Evolutionary conservation across 35 echinoderm and acorn worm genomes (phyloP).

Genomic region (Ophioderma brevispina): DNA sequence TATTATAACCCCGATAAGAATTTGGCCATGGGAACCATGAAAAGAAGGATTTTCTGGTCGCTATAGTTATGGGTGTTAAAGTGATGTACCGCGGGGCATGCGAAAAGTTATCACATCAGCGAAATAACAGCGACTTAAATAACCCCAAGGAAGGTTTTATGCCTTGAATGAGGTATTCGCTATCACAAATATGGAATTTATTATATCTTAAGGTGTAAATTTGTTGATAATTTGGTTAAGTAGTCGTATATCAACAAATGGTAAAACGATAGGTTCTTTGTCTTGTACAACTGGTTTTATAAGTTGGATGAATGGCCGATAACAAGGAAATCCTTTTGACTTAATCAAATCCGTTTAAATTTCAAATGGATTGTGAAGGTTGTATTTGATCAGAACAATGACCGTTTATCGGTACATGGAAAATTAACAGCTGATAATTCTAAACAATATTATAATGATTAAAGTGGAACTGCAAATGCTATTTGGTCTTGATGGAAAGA

Average conservation of each 20-base stretch:
- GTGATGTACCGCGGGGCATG: neutral
- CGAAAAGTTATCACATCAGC: neutral
- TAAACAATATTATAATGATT: too few relatives aligned
- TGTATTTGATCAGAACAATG: too few relatives aligned
- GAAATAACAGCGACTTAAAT: neutral
- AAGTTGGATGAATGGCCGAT: neutral
- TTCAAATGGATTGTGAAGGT: neutral
- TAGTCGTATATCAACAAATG: neutral
- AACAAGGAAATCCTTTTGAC: neutral
- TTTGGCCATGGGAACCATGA: too few relatives aligned
- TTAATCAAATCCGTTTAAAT: constrained; percentile 5
- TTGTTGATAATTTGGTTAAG: neutral
- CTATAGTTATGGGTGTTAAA: neutral
- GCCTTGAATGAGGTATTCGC: neutral
- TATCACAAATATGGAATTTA: neutral
- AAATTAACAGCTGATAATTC: too few relatives aligned
- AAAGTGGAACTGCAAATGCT: too few relatives aligned
- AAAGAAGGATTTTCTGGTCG: too few relatives aligned
- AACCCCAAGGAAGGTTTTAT: neutral
- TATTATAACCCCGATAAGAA: too few relatives aligned
- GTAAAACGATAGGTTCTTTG: neutral
- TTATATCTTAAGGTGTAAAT: neutral
- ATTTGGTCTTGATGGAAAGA: too few relatives aligned
- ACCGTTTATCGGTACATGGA: too few relatives aligned
- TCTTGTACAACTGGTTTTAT: neutral